phyloP scores from a whole-genome alignment of 1,140 invertebrate genomes.

The Conopomorpha cramerella region DNA sequence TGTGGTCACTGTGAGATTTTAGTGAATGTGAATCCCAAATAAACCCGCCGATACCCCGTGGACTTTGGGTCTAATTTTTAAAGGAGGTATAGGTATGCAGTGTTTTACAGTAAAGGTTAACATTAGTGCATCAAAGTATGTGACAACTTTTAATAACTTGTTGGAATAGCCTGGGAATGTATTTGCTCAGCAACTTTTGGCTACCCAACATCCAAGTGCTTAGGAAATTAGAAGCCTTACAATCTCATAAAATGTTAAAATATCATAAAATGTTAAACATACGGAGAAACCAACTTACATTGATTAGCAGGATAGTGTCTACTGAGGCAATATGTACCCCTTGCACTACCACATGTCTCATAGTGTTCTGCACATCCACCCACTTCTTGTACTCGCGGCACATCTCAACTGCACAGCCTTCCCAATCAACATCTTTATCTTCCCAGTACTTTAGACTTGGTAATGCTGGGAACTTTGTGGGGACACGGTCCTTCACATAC shows the following conservation, averaged over 20 bases:
- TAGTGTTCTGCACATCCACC: constrained; percentile 34
- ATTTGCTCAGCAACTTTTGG: too few relatives aligned
- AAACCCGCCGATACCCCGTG: too few relatives aligned
- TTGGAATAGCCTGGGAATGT: too few relatives aligned
- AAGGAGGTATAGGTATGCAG: too few relatives aligned
- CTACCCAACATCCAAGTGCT: too few relatives aligned
- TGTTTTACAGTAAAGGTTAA: too few relatives aligned
- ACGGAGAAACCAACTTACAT: constrained; percentile 31
- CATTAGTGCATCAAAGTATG: too few relatives aligned
- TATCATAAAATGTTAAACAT: background rate
- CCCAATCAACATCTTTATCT: constrained; percentile 31
- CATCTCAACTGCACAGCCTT: constrained; percentile 43
- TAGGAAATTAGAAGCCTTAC: too few relatives aligned
- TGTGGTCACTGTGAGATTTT: too few relatives aligned
- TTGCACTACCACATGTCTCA: constrained; percentile 39
- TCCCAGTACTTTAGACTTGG: constrained; percentile 31
- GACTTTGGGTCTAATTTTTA: too few relatives aligned
- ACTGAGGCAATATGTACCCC: constrained; percentile 53
- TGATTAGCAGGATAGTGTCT: constrained; percentile 48
- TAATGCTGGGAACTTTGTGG: constrained; percentile 29
- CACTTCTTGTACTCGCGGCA: constrained; percentile 38
- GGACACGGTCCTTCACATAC: constrained; percentile 42
- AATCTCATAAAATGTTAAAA: background rate
- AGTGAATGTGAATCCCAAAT: too few relatives aligned
- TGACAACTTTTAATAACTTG: too few relatives aligned